Conservation (phyloP, 2,888 invertebrate genomes). For the Elgonia sp. region DNA sequence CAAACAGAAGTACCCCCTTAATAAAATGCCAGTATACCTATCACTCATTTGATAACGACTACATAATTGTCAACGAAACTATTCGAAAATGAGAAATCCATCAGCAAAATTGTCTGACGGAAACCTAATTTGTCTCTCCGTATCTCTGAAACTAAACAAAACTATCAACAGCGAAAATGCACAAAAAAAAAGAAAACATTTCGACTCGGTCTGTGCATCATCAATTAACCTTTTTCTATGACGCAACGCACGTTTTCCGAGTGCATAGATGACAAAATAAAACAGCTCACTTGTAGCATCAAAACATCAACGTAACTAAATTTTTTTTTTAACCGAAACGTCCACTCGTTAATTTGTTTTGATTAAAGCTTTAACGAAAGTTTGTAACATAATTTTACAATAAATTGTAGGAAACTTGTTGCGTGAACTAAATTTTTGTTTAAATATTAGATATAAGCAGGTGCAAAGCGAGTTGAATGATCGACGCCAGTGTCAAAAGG, state of each 20-base stretch:
- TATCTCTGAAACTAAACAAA: conserved; percentile 40
- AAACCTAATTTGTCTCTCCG: conserved; percentile 35
- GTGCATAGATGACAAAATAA: conserved; percentile 38
- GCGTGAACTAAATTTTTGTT: no score
- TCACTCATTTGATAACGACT: conserved; percentile 3
- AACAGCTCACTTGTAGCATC: conserved; percentile 14
- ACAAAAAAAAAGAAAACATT: conserved; percentile 5
- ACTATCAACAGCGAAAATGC: conserved; percentile 20
- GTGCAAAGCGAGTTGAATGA: no score
- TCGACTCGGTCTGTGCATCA: conserved; percentile 16
- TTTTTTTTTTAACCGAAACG: conserved; percentile 24
- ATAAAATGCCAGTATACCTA: conserved; percentile 12
- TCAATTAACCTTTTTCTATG: conserved; percentile 53
- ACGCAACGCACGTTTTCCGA: conserved; percentile 39
- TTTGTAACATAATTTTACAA: neutral
- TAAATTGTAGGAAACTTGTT: neutral
- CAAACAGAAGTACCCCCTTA: neutral
- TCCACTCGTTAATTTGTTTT: conserved; percentile 18
- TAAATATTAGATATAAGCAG: no score
- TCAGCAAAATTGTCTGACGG: conserved; percentile 9
- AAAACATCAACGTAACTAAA: conserved; percentile 8
- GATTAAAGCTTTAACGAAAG: conserved; percentile 27
- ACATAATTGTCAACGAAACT: conserved; percentile 9
- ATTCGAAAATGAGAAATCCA: neutral
- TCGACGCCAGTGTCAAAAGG: no score